Evolutionary conservation across 2,888 invertebrate species (phyloP), one percentile per base, ranked within the genome.

Genomic region (Caenorhabditis sp.): DNA sequence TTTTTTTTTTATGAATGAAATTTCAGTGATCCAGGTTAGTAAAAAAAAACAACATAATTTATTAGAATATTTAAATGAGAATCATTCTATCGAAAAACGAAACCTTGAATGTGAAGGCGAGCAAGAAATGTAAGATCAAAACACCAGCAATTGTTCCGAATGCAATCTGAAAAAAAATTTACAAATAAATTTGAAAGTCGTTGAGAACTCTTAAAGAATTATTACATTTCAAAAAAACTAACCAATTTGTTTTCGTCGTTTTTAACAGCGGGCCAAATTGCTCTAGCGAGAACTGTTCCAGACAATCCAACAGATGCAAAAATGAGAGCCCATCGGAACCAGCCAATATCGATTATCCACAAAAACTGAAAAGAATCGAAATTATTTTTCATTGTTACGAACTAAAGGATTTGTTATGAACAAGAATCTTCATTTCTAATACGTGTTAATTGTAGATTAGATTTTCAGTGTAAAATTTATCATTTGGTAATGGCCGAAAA

Each of bases 261-360:
- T 77, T 88, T 87, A 66, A 92, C 90, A 0, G 94, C 92, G 0
- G 95, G 94, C 87, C 93, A 91, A 12, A 97, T 90, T 71, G 94
- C 93, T 71, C 93, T 91, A 25, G 95, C 91, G 17, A 97, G 91
- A 1, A 95, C 95, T 23, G 92, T 92, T 8, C 95, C 95, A 0
- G 95, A 95, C 31, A 95, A 89, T 38, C 92, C 89, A 0, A 95
- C 93, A 0, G 94, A 95, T 81, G 93, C 90, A 49, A 93, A 89
- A 0, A 95, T 93, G 59, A 97, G 90, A 7, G 92, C 87, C 96
- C 96, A 97, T 86, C 95, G 95, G 36, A 97, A 90, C 91, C 93
- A 92, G 25, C 91, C 91, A 17, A 92, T 89, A 56, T 88, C 89
- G 83, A 97, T 93, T 0, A 94, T 92, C 95, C 95, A 96, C 52